Percentiles rank a stretch among this genome's conserved stretches.
Conservation (phyloP, 2,888 invertebrate species). For the Junonia oenone region DNA sequence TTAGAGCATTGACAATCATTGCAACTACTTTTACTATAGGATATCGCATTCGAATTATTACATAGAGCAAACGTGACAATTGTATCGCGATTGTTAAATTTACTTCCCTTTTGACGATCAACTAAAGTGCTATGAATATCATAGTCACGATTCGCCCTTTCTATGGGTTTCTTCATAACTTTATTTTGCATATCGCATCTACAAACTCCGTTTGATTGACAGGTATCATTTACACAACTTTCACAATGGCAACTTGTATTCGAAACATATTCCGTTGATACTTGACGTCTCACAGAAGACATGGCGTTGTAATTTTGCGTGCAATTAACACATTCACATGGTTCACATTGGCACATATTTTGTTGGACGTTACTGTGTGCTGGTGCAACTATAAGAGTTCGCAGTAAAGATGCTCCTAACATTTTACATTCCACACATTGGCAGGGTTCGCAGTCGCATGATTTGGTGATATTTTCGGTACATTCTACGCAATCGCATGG, state of each 20-base stretch:
- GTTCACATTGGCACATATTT: constrained; percentile 43
- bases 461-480: constrained; percentile 24
- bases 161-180: constrained; percentile 44
- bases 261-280: constrained; percentile 42
- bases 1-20: constrained; percentile 5
- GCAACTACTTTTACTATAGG: constrained; percentile 5
- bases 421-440: constrained; percentile 40
- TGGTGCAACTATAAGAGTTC: constrained; percentile 38
- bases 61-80: constrained; percentile 42
- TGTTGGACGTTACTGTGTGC: constrained; percentile 34
- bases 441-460: constrained; percentile 44
- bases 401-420: constrained; percentile 17
- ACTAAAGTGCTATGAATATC: constrained; percentile 43
- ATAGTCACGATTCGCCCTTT: constrained; percentile 41
- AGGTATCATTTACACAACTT: constrained; percentile 40
- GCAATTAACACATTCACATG: constrained; percentile 52
- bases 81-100: constrained; percentile 28
- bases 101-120: constrained; percentile 5
- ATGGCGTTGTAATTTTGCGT: constrained; percentile 32
- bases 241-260: constrained; percentile 43
- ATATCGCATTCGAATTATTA: constrained; percentile 23
- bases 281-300: constrained; percentile 39
- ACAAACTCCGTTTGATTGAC: constrained; percentile 42
- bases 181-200: constrained; percentile 41
- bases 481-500: constrained; percentile 41